Conservation (phyloP, 1,140 invertebrate genomes). For the Neodiprion fabricii region DNA sequence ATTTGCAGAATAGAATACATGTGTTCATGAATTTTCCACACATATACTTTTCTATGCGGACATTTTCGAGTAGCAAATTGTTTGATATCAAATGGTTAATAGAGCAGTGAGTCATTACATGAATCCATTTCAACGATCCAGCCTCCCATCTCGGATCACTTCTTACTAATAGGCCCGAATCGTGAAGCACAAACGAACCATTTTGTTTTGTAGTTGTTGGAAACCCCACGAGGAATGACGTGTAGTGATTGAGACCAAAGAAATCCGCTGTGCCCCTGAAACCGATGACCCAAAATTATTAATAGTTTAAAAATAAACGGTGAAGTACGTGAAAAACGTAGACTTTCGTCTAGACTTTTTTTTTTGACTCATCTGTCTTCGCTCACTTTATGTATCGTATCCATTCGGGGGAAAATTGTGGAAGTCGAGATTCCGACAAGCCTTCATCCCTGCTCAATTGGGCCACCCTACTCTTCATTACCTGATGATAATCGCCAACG, state of each 20-base stretch:
- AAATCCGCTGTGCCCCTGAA: constrained; percentile 65
- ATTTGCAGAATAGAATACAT: too few relatives aligned
- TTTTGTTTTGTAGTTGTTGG: constrained; percentile 20
- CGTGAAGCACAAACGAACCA: constrained; percentile 25
- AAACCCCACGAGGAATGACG: constrained; percentile 44
- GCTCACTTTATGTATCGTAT: constrained; percentile 40
- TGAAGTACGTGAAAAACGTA: too few relatives aligned
- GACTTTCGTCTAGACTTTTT: too few relatives aligned
- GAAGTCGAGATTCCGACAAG: constrained; percentile 60
- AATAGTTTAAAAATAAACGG: background rate
- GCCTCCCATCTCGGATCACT: constrained; percentile 39
- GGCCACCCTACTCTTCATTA: constrained; percentile 62
- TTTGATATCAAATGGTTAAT: too few relatives aligned
- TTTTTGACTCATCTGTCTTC: too few relatives aligned
- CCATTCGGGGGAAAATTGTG: constrained; percentile 60
- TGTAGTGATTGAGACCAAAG: constrained; percentile 70
- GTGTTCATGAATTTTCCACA: too few relatives aligned
- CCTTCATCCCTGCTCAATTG: constrained; percentile 63
- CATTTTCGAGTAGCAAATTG: too few relatives aligned
- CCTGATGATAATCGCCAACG: constrained; percentile 67
- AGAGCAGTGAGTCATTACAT: constrained; percentile 39
- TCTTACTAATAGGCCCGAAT: constrained; percentile 27
- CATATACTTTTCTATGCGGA: too few relatives aligned
- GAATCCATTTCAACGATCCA: constrained; percentile 43
- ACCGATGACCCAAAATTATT: constrained; percentile 7